Evolutionary conservation across 92 coral and sea anemone genomes (phyloP), one percentile per base, ranked within the genome.

Genomic region (Micromussa lordhowensis): DNA sequence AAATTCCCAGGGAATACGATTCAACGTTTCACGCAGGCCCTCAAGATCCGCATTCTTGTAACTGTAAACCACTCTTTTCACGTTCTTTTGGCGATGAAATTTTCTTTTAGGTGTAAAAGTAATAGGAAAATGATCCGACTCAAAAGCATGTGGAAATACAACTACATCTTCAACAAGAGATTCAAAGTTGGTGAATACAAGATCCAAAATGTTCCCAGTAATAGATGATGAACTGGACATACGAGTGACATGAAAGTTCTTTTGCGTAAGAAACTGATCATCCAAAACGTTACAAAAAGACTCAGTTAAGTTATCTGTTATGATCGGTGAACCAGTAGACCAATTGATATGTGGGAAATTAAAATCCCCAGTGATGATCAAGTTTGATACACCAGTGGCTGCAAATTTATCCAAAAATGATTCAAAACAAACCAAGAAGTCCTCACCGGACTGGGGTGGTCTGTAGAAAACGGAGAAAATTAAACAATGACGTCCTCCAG

Each of bases 291-390:
- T 74, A 70, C 86, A 88, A 57, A 88, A 80, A 16, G 74, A 31
- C 81, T 54, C 82, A 73, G 70, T 59, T 8, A 31, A 15, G 58
- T 68, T 28, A 16, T 55, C 49, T 51, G 12, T 48, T 34, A n/a
- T 75, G 35, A 85, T 71, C 80, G 91, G 91, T 57, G 91, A 55
- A 18, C 84, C 72, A 24, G 84, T 86, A 66, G 77, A 78, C 89
- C 84, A 86, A 26, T 86, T 78, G 48, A 59, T 48, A 78, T 24
- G 34, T 10, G 63, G 83, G 15, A 73, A 73, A 29, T 73, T 73
- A 73, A 73, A 73, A 34, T 73, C 77, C 5, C 77, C 77, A 10
- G n/a, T 35, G 19, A 73, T 35, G 34, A 73, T 35, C 22, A 73
- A 16, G 34, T 73, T 35, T 9, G 77, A 1, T 11, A 73, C 34